Evolutionary conservation across 2,888 invertebrate species (phyloP).

Genomic region (Hoplodrina ambigua): DNA sequence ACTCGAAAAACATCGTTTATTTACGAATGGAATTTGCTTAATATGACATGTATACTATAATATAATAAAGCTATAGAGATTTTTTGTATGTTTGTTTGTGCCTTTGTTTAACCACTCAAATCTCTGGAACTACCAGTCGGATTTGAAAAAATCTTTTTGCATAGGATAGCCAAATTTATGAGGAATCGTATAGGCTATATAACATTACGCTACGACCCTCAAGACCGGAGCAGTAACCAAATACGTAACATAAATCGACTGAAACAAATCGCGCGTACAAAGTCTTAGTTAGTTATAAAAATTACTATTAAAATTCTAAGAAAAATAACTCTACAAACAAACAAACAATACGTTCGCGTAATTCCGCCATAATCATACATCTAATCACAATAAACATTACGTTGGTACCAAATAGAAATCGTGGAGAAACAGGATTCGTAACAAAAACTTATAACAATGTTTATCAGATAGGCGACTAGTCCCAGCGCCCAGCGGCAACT

Average conservation of each 20-base stretch:
- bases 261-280: too few relatives aligned
- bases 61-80: too few relatives aligned
- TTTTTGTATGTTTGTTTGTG: too few relatives aligned
- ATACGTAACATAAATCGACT: too few relatives aligned
- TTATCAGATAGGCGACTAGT: slow-evolving; percentile 70
- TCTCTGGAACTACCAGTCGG: too few relatives aligned
- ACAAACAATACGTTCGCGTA: slow-evolving; percentile 46
- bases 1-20: slow-evolving; percentile 27
- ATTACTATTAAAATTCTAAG: slow-evolving; percentile 9
- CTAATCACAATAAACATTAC: slow-evolving; percentile 58
- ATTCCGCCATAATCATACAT: slow-evolving; percentile 55
- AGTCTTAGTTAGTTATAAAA: slow-evolving; percentile 2
- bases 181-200: too few relatives aligned
- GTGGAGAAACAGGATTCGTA: slow-evolving; percentile 62
- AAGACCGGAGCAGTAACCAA: too few relatives aligned
- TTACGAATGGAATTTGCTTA: slow-evolving; percentile 16
- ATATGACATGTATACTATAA: slow-evolving; percentile 2
- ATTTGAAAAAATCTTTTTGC: too few relatives aligned
- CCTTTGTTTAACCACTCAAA: too few relatives aligned
- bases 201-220: too few relatives aligned
- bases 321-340: slow-evolving; percentile 39
- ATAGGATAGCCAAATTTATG: too few relatives aligned
- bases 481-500: slow-evolving; percentile 65
- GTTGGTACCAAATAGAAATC: slow-evolving; percentile 60
- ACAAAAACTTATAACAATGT: slow-evolving; percentile 68